phyloP scores from a whole-genome alignment of 2,113 vertebrate species.

The Rhabdomys dilectus region DNA sequence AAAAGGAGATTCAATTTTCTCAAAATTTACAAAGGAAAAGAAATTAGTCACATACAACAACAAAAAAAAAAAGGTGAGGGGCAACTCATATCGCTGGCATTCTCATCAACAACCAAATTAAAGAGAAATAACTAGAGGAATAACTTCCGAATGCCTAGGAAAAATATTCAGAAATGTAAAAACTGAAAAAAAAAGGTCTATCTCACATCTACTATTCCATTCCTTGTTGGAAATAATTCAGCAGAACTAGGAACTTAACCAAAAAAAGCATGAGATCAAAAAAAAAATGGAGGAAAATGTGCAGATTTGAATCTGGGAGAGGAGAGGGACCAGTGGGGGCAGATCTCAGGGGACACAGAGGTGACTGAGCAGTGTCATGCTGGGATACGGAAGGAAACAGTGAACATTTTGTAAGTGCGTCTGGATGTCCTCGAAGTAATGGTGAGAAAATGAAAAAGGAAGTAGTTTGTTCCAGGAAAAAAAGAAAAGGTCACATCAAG shows the following conservation, averaged over 20 bases:
- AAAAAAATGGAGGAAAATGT: background rate
- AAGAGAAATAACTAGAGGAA: background rate
- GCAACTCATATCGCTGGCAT: background rate
- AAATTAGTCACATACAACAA: background rate
- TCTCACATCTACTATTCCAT: background rate
- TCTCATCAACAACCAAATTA: background rate
- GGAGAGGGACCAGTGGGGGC: background rate
- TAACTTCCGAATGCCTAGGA: background rate
- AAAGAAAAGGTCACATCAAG: background rate
- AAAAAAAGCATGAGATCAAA: background rate
- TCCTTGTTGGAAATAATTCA: background rate
- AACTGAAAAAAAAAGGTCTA: background rate
- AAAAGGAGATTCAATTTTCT: background rate
- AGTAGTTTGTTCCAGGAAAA: background rate
- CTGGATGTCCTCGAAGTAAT: background rate
- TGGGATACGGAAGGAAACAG: background rate
- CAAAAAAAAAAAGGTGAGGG: background rate
- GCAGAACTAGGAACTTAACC: background rate
- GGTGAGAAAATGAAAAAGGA: background rate
- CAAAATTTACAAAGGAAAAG: conserved; percentile 10
- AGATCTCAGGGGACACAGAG: background rate
- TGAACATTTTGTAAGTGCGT: background rate
- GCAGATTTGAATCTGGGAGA: background rate
- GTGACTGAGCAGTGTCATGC: background rate
- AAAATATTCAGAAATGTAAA: background rate